These are phyloP conservation scores for Microchirus variegatus DNA, from an alignment of 2,797 vertebrate species.

Conservation along the genomic window DNA sequence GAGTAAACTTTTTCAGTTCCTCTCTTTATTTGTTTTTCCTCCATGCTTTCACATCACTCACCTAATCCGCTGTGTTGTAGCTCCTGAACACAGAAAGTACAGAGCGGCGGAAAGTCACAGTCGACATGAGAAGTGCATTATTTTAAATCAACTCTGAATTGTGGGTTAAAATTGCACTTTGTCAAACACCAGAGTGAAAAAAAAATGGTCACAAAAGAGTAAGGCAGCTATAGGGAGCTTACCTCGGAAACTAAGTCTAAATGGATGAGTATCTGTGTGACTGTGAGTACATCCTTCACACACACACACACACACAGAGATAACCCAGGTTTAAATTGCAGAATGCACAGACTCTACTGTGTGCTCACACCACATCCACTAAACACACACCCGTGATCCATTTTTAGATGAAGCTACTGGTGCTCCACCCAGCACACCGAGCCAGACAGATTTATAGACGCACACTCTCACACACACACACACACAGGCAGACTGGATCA, in stretches of 20 bases:
- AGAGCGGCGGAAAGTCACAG: too few species aligned
- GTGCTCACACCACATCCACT: slow-evolving; percentile 7
- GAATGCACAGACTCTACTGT: neutral
- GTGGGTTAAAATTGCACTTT: too few species aligned
- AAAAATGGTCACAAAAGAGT: too few species aligned
- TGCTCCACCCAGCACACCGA: slow-evolving; percentile 9
- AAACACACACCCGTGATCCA: slow-evolving; percentile 11
- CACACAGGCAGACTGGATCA: neutral
- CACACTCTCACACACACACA: neutral
- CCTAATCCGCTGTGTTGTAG: too few species aligned
- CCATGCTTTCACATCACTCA: too few species aligned
- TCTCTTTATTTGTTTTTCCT: too few species aligned
- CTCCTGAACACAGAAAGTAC: too few species aligned
- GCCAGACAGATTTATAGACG: neutral
- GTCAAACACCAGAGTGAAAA: too few species aligned
- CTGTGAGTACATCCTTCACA: neutral
- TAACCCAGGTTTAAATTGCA: neutral
- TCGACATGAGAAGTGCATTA: too few species aligned
- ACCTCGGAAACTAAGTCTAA: neutral
- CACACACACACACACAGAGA: neutral
- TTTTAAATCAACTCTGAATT: too few species aligned
- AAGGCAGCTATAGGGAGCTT: too few species aligned
- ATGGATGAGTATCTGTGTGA: neutral
- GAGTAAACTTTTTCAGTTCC: too few species aligned
- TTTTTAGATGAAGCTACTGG: neutral